Percentiles rank a stretch among this genome's conserved stretches.
phyloP scores from a whole-genome alignment of 2,797 vertebrate species.

The Oceanodroma leucorhoa region DNA sequence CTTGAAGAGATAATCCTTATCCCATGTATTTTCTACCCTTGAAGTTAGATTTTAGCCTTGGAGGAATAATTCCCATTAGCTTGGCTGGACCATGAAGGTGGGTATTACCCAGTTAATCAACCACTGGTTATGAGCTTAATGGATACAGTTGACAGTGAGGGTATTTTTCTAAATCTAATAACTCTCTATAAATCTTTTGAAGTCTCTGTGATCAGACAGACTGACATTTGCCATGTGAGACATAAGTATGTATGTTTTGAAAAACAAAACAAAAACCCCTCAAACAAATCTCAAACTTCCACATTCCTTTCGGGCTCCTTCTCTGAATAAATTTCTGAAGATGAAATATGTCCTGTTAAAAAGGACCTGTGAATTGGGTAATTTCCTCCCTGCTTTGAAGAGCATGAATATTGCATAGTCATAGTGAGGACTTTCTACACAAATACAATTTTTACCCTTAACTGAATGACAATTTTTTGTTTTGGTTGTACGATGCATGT shows the following conservation, averaged over 20 bases:
- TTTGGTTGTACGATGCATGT: not conserved
- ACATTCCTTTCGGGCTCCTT: not conserved
- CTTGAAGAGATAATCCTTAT: not conserved
- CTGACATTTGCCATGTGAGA: not conserved
- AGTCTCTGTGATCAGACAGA: not conserved
- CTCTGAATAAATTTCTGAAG: not conserved
- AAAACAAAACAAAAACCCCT: not conserved
- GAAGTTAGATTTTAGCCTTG: not conserved
- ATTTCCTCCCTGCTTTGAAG: not conserved
- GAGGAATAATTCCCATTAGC: not conserved
- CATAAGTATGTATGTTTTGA: not conserved
- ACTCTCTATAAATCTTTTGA: not conserved
- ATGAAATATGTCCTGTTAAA: not conserved
- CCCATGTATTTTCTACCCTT: rapidly evolving
- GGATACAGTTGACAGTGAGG: not conserved
- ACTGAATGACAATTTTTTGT: not conserved
- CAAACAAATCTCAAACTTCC: not conserved
- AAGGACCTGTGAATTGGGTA: not conserved
- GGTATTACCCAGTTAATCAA: not conserved
- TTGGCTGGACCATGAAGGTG: not conserved
- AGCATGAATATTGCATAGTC: not conserved
- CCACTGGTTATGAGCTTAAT: not conserved
- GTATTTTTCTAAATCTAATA: not conserved
- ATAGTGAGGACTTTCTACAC: not conserved
- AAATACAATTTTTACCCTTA: not conserved